Conservation (phyloP, 2,113 vertebrate genomes). For the Rhizomys pruinosus region DNA sequence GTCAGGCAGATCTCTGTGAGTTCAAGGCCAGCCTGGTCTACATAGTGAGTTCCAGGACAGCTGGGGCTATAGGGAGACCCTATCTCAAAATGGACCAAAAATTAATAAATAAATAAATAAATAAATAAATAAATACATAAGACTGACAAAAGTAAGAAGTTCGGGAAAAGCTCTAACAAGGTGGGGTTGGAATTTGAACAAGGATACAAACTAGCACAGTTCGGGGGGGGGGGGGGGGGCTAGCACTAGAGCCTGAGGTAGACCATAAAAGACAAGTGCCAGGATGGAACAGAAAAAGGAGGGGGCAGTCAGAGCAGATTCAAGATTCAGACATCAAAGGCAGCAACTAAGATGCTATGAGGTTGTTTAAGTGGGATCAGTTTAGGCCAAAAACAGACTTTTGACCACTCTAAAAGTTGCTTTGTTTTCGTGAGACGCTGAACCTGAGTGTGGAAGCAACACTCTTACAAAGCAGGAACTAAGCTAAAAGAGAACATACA, state of each 20-base stretch:
- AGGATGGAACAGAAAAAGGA: not conserved
- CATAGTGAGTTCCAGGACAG: no score
- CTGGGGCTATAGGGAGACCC: no score
- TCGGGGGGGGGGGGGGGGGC: not conserved
- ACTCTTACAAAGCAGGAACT: not conserved
- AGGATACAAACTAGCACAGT: not conserved
- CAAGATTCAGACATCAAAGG: not conserved
- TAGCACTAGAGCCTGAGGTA: no score
- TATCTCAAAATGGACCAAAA: no score
- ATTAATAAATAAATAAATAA: no score
- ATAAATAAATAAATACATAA: not conserved
- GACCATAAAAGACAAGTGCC: not conserved
- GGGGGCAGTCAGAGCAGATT: not conserved
- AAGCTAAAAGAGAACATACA: not conserved
- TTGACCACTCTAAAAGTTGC: not conserved
- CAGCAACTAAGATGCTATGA: not conserved
- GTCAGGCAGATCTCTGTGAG: no score
- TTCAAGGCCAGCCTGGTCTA: no score
- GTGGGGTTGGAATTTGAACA: not conserved
- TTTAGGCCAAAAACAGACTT: not conserved
- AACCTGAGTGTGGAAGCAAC: not conserved
- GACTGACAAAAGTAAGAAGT: not conserved
- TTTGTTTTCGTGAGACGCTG: slow-evolving; percentile 1
- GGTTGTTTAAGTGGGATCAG: not conserved
- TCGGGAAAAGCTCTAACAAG: no score